Evolutionary conservation across 2,888 invertebrate species (phyloP).

Genomic region (Galeruca laticollis): DNA sequence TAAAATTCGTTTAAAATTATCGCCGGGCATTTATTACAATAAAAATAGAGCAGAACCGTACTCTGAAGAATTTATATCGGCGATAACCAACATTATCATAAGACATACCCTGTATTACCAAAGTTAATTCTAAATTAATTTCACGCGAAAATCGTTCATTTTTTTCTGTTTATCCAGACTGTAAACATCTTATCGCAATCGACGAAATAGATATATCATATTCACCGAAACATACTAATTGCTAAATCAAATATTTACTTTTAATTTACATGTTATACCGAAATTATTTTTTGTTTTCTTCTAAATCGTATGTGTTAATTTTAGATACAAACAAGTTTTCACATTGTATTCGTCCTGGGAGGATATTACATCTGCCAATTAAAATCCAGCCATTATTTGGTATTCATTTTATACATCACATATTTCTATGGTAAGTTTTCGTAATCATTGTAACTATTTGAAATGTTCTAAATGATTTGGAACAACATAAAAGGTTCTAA

Average conservation of each 20-base stretch:
- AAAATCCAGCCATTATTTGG: conserved; percentile 48
- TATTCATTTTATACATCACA: conserved; percentile 57
- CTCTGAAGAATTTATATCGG: too few relatives aligned
- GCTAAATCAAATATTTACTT: background rate
- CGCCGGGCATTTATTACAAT: too few relatives aligned
- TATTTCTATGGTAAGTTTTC: conserved; percentile 60
- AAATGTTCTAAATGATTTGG: too few relatives aligned
- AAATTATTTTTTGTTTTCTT: background rate
- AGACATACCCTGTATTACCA: too few relatives aligned
- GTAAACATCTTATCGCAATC: background rate
- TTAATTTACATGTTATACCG: too few relatives aligned
- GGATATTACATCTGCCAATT: conserved; percentile 54
- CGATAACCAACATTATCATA: too few relatives aligned
- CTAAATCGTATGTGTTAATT: conserved; percentile 38
- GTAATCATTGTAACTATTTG: too few relatives aligned
- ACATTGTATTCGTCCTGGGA: conserved; percentile 53
- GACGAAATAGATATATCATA: background rate
- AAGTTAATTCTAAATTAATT: too few relatives aligned
- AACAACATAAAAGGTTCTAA: too few relatives aligned
- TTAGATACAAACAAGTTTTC: conserved; percentile 58
- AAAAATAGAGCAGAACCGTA: too few relatives aligned
- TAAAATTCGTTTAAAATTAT: too few relatives aligned
- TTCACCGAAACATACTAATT: background rate
- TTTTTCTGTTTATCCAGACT: background rate
- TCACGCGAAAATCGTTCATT: too few relatives aligned